These are phyloP conservation scores for Polydrusus tereticollis DNA, from an alignment of 2,888 invertebrate genomes.

Conservation along the genomic window DNA sequence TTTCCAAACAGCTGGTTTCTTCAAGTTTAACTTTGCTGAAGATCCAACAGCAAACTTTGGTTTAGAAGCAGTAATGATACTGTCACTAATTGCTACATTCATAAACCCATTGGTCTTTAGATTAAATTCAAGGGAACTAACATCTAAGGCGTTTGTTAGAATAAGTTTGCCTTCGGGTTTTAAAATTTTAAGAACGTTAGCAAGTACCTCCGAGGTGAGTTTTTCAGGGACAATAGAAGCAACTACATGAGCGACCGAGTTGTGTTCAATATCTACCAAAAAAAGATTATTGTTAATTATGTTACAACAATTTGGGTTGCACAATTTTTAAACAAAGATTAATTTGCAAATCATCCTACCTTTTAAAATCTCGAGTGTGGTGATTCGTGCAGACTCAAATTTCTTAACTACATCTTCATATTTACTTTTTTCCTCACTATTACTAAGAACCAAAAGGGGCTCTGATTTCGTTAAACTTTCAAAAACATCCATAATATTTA, in stretches of 20 bases:
- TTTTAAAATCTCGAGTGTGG: conserved; percentile 20
- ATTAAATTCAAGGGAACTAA: conserved; percentile 57
- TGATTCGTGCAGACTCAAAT: conserved; percentile 30
- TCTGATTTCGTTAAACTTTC: conserved; percentile 32
- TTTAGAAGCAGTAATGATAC: conserved; percentile 69
- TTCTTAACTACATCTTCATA: conserved; percentile 33
- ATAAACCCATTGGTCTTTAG: conserved; percentile 62
- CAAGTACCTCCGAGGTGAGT: conserved; percentile 13
- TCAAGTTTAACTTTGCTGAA: conserved; percentile 70
- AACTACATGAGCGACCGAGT: conserved; percentile 21
- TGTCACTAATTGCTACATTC: conserved; percentile 55
- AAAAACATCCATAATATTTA: conserved; percentile 45
- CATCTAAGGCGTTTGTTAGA: conserved; percentile 46
- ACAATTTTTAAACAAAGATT: background rate
- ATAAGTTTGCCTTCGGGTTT: conserved; percentile 58
- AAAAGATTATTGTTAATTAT: background rate
- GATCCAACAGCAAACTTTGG: conserved; percentile 82
- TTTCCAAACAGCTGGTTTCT: conserved; percentile 77
- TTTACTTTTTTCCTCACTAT: conserved; percentile 25
- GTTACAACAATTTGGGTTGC: background rate
- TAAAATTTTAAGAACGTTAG: conserved; percentile 41
- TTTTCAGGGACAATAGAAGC: conserved; percentile 1
- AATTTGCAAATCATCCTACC: background rate
- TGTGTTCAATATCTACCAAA: conserved; percentile 18
- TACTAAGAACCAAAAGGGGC: conserved; percentile 37